Evolutionary conservation across 2,888 invertebrate genomes (phyloP).

Genomic region (Cryptus armator): DNA sequence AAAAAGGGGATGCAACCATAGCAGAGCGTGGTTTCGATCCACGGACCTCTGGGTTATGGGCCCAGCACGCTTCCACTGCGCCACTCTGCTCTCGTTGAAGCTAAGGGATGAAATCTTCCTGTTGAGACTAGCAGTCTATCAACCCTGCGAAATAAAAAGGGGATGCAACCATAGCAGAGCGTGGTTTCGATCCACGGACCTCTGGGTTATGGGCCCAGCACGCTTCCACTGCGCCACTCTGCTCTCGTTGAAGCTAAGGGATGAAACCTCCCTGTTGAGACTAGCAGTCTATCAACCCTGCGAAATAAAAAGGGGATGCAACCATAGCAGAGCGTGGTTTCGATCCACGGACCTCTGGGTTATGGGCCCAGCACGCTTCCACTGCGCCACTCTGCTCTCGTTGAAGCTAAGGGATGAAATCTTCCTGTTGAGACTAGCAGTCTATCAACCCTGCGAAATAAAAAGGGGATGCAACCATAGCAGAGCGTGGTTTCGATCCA

Average conservation of each 20-base stretch:
- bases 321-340: conserved; percentile 81
- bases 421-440: not conserved
- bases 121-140: not conserved
- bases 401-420: conserved; percentile 69
- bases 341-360: conserved; percentile 83
- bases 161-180: conserved; percentile 76
- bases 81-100: conserved; percentile 77
- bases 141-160: conserved; percentile 46
- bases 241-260: conserved; percentile 74
- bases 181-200: conserved; percentile 83
- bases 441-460: conserved; percentile 31
- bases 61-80: conserved; percentile 84
- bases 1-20: not conserved
- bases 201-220: conserved; percentile 83
- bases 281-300: not conserved
- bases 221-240: conserved; percentile 80
- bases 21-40: conserved; percentile 82
- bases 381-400: conserved; percentile 77
- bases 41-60: conserved; percentile 83
- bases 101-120: conserved; percentile 69
- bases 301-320: conserved; percentile 51
- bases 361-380: conserved; percentile 83
- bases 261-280: not conserved
- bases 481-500: conserved; percentile 83
- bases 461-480: conserved; percentile 67